A percentile compares a stretch with the other conserved stretches of the same genome.
phyloP scores from a whole-genome alignment of 2,888 invertebrate genomes.

The Dolichomitus sp. region DNA sequence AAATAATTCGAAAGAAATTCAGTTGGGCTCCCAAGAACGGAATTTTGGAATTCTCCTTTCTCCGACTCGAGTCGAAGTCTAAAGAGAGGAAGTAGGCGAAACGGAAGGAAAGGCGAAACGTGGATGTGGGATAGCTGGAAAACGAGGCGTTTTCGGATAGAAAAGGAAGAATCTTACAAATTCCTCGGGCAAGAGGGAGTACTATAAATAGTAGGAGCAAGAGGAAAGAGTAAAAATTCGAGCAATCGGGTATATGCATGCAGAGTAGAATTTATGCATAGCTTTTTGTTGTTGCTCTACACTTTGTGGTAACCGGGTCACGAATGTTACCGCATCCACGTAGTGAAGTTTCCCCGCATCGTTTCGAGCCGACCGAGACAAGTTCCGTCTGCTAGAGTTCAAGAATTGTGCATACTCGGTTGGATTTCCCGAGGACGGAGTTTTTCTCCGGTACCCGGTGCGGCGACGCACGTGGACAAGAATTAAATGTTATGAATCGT shows the following conservation, averaged over 20 bases:
- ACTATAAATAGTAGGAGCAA: background rate
- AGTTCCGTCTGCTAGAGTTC: too few relatives aligned
- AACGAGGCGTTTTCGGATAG: slow-evolving; percentile 26
- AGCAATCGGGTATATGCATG: slow-evolving; percentile 67
- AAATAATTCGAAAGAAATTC: background rate
- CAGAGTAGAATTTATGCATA: slow-evolving; percentile 69
- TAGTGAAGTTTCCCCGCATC: background rate
- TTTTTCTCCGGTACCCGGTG: too few relatives aligned
- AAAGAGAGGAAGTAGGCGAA: background rate
- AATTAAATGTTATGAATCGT: too few relatives aligned
- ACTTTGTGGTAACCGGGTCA: slow-evolving; percentile 2
- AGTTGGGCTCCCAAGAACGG: background rate
- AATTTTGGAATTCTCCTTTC: slow-evolving; percentile 40
- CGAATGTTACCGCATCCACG: slow-evolving; percentile 19
- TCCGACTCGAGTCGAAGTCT: background rate
- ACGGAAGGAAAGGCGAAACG: background rate
- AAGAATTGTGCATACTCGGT: too few relatives aligned
- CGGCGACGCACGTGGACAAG: too few relatives aligned
- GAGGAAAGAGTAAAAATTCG: slow-evolving; percentile 55
- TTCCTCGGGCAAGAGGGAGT: background rate
- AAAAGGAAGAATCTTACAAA: slow-evolving; percentile 22
- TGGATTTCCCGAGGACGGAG: too few relatives aligned
- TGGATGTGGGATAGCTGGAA: background rate
- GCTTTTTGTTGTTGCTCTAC: slow-evolving; percentile 53
- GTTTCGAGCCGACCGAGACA: background rate